phyloP scores from a whole-genome alignment of 2,888 invertebrate genomes.

The Phengaris alcon region DNA sequence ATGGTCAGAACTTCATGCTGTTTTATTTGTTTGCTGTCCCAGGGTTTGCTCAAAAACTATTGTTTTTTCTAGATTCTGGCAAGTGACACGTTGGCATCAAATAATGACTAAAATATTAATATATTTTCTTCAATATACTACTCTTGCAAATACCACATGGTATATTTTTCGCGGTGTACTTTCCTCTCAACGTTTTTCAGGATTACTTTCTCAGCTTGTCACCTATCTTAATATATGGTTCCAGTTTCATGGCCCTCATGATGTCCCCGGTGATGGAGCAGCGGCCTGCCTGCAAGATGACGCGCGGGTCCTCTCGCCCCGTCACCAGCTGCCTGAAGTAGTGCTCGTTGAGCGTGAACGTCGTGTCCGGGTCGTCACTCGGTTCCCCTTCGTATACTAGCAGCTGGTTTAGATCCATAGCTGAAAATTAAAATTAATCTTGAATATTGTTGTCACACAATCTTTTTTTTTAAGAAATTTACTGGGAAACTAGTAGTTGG shows the following conservation, averaged over 20 bases:
- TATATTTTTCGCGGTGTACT: neutral
- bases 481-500: too few relatives aligned
- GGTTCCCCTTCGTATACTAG: conserved; percentile 70
- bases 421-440: conserved; percentile 44
- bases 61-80: neutral
- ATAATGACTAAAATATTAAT: too few relatives aligned
- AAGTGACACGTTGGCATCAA: neutral
- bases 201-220: conserved; percentile 40
- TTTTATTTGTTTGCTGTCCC: neutral
- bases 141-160: too few relatives aligned
- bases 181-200: neutral
- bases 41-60: neutral
- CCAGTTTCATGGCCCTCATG: conserved; percentile 75
- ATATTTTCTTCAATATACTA: too few relatives aligned
- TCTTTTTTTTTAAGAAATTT: too few relatives aligned
- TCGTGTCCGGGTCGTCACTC: conserved; percentile 67
- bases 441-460: too few relatives aligned
- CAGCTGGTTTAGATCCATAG: conserved; percentile 67
- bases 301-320: conserved; percentile 63
- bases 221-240: conserved; percentile 65
- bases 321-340: conserved; percentile 66
- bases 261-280: conserved; percentile 76
- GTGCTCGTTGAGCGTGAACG: conserved; percentile 68
- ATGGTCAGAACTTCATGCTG: neutral
- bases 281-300: conserved; percentile 69